Base-by-base conservation (phyloP, 2,113 vertebrate species). In the Scopus umbretta region DNA sequence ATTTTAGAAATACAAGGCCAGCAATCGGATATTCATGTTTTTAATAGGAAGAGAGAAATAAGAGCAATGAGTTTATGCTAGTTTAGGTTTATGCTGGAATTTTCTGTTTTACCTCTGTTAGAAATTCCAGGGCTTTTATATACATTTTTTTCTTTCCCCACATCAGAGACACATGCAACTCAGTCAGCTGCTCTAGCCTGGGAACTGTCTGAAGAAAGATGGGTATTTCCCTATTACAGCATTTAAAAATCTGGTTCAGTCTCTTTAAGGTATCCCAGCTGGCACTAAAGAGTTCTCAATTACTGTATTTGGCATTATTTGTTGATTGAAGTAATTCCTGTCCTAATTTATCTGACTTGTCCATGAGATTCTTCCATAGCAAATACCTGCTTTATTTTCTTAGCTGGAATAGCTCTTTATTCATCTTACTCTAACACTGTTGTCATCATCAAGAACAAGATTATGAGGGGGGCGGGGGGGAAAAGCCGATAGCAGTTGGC, bases 281-380 rank as follows among this genome's bases (percentile, higher is more conserved):
- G 75, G 86, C 71, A 86, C 12, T 72, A 63, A 80, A 30, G 63
- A 68, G 67, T 59, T 94, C 71, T 86, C 52, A 94, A 32, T 94
- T 88, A 59, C 71, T 85, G 47, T 75, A 72, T 82, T 95, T 91
- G 91, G 80, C 83, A 43, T 92, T 88, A 59, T 94, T 82, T 86
- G 36, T 59, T 83, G 62, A 73, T 56, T 93, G 58, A 94, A 93
- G 82, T 92, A 85, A 96, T 92, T 86, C 53, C 47, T 81, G 62
- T 50, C 66, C 80, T 94, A 58, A 65, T 95, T 88, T 86, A 20
- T 86, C 67, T 68, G 67, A n/a, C 32, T 76, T 91, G 90, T 83
- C 62, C 53, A 42, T 30, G 55, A 72, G 38, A 67, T 17, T 86
- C 34, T 88, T 79, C 86, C 30, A 32, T 38, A 55, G 58, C 17